Percentiles rank a stretch among this genome's conserved stretches.
These are phyloP conservation scores for Regulus satrapa DNA, from an alignment of 2,113 vertebrate species.

Conservation along the genomic window DNA sequence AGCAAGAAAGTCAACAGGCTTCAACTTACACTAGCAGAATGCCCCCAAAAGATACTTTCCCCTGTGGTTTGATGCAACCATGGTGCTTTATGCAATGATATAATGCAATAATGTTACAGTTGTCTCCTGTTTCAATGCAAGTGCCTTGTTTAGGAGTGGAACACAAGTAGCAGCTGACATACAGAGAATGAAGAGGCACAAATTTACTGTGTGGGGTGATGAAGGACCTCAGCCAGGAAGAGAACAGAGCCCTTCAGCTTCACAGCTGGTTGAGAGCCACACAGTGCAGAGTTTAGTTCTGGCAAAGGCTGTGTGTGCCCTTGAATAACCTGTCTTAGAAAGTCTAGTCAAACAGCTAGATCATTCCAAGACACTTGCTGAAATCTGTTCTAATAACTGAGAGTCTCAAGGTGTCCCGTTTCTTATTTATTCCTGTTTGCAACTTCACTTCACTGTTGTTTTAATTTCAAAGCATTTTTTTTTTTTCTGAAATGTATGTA, in stretches of 20 bases:
- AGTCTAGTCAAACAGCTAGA: neutral
- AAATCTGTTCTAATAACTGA: neutral
- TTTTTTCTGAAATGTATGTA: neutral
- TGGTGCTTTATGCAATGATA: neutral
- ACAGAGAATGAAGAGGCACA: neutral
- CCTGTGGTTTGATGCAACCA: neutral
- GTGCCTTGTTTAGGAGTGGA: neutral
- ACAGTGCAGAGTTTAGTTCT: neutral
- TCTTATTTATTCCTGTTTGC: neutral
- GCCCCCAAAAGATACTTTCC: neutral
- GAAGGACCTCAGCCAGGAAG: neutral
- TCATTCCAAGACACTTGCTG: neutral
- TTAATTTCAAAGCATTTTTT: neutral
- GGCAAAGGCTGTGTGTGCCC: neutral
- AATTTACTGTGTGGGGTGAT: rapidly evolving
- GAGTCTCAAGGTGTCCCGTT: neutral
- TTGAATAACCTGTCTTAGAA: neutral
- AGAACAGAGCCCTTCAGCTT: neutral
- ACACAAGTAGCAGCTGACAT: neutral
- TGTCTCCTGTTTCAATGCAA: neutral
- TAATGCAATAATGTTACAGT: neutral
- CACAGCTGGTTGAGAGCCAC: neutral
- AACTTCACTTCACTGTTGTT: neutral
- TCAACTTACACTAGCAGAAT: neutral
- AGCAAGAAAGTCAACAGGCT: neutral